Base-by-base conservation (phyloP, 2,113 vertebrate genomes). In the Arvicanthis niloticus region DNA sequence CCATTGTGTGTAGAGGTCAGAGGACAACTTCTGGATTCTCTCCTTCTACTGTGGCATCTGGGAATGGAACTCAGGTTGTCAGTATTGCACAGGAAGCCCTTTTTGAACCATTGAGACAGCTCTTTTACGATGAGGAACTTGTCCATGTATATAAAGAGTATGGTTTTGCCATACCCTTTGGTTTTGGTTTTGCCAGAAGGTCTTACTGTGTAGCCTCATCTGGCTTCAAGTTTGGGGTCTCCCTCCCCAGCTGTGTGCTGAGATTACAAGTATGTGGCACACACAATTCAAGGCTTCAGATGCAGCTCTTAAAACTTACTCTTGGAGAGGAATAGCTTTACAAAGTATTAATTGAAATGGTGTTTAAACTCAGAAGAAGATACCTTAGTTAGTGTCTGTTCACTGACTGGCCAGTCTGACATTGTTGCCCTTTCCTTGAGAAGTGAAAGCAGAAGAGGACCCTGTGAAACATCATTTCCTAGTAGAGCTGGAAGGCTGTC, bases 241-340 rank as follows among this genome's bases (percentile, higher is more conserved):
- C 15, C 48, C 37, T 21, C 67, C 45, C 48, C 34, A 53, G 48
- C 48, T 56, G 48, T 70, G 86, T 72, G 68, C 22, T 53, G 67
- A n/a, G 67, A 56, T 88, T 56, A 56, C 7, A 31, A 34, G 22
- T 58, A 13, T 19, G 37, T 6, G 68, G 8, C n/a, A n/a, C n/a
- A n/a, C 8, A 31, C 7, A 73, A 17, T 24, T n/a, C 7, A 2
- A 56, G 22, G 48, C 48, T 88, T 73, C 68, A 29, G 26, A 73
- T 77, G 88, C 10, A 92, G 48, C 56, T 95, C 95, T 96, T 80
- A 89, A 94, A 89, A 92, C 17, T 91, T 95, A 60, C 37, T 88
- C 51, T 91, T 3, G 78, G 82, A 89, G 88, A 89, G 84, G 42
- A 75, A 9, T 78, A 12, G 81, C 82, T 96, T 91, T 95, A 93